These are phyloP conservation scores for Lochmaea crataegi DNA, from an alignment of 2,888 invertebrate genomes.

Conservation along the genomic window DNA sequence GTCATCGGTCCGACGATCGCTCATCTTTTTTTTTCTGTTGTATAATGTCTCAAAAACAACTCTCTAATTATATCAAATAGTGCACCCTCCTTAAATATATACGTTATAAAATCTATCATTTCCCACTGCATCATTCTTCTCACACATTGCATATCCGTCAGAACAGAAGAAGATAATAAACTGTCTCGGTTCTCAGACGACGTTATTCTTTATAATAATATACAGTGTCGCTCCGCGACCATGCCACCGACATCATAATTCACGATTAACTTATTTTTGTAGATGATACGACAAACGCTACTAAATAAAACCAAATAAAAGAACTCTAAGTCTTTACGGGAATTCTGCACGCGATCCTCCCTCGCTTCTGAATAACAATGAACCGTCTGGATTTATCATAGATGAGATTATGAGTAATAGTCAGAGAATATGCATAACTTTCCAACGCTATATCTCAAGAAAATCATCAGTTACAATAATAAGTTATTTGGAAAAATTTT, in stretches of 20 bases:
- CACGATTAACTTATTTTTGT: conserved; percentile 35
- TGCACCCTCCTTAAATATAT: not conserved
- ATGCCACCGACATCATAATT: conserved; percentile 31
- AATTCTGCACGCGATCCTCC: conserved; percentile 26
- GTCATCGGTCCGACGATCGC: too few species aligned
- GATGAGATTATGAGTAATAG: too few species aligned
- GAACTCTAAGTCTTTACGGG: conserved; percentile 21
- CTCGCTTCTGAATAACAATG: conserved; percentile 24
- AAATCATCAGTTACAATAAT: too few species aligned
- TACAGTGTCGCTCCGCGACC: conserved; percentile 19
- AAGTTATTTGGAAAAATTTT: too few species aligned
- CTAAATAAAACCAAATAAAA: conserved; percentile 33
- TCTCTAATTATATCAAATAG: too few species aligned
- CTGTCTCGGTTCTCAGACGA: not conserved
- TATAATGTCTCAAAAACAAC: too few species aligned
- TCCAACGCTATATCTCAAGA: too few species aligned
- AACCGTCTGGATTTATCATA: conserved; percentile 2
- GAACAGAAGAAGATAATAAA: conserved; percentile 5
- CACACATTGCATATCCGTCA: conserved; percentile 26
- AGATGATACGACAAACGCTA: conserved; percentile 28
- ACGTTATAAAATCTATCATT: not conserved
- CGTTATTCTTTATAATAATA: conserved; percentile 20
- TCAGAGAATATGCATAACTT: too few species aligned
- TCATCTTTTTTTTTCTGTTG: too few species aligned
- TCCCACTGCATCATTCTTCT: not conserved